phyloP scores from a whole-genome alignment of 2,113 vertebrate species.

The Abramis brama region DNA sequence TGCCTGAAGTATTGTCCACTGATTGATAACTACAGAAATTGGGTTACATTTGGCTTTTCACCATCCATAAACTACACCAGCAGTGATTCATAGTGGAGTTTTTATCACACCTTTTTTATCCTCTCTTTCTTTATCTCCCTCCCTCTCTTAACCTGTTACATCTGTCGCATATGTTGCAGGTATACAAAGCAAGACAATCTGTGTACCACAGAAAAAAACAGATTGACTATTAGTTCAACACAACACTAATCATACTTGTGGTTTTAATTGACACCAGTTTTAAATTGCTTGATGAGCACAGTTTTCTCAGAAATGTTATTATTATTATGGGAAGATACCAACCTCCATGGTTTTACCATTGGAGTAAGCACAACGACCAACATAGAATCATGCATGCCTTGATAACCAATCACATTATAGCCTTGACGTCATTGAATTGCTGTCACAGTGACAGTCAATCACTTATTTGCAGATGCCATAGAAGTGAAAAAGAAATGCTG shows the following conservation, averaged over 20 bases:
- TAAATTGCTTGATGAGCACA: background rate
- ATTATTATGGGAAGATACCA: background rate
- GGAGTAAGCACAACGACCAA: background rate
- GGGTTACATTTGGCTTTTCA: constrained; percentile 76
- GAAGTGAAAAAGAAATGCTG: no score
- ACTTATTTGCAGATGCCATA: no score
- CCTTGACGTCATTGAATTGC: background rate
- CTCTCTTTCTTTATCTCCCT: constrained; percentile 12
- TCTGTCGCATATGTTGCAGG: background rate
- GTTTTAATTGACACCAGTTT: background rate
- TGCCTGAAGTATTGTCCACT: constrained; percentile 64
- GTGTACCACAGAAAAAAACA: constrained; percentile 13
- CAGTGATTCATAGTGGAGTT: constrained; percentile 73
- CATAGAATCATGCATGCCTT: background rate
- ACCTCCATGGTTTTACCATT: background rate
- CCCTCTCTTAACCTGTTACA: background rate
- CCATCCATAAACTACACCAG: constrained; percentile 67
- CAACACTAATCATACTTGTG: background rate
- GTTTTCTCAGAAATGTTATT: background rate
- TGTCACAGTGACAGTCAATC: background rate
- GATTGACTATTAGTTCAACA: background rate
- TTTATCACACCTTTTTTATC: constrained; percentile 66
- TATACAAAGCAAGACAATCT: constrained; percentile 29
- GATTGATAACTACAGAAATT: constrained; percentile 79
- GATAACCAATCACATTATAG: background rate